Evolutionary conservation across 1,140 invertebrate species (phyloP).

Genomic region (Zeugodacus cucurbitae): DNA sequence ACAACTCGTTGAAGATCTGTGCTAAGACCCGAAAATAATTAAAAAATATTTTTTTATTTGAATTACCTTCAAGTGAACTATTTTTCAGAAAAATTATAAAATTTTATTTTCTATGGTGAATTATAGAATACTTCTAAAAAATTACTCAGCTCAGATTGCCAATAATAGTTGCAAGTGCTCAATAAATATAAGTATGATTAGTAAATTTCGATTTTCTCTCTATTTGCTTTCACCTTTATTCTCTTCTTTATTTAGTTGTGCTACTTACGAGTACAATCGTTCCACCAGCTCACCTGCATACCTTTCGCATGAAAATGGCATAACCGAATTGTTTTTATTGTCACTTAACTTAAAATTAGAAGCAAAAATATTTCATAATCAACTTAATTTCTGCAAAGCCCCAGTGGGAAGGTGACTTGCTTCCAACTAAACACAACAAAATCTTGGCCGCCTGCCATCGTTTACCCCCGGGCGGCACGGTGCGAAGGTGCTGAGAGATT

Average conservation of each 20-base stretch:
- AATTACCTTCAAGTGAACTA: too few species aligned
- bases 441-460: not conserved
- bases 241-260: not conserved
- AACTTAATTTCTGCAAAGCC: not conserved
- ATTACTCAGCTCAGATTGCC: too few species aligned
- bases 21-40: too few species aligned
- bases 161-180: too few species aligned
- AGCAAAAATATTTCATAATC: conserved; percentile 18
- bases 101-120: too few species aligned
- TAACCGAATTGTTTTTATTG: not conserved
- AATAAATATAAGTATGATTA: too few species aligned
- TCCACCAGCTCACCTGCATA: not conserved
- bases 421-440: not conserved
- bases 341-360: conserved; percentile 17
- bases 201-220: not conserved
- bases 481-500: not conserved
- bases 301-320: not conserved
- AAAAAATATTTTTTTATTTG: too few species aligned
- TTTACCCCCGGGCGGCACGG: not conserved
- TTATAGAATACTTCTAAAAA: too few species aligned
- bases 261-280: not conserved
- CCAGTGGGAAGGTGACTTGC: too few species aligned
- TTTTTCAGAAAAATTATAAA: too few species aligned
- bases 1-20: too few species aligned
- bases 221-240: not conserved